Percentiles rank a stretch among this genome's conserved stretches.
These are phyloP conservation scores for Hepsetus odoe DNA, from an alignment of 2,113 vertebrate genomes.

Conservation along the genomic window DNA sequence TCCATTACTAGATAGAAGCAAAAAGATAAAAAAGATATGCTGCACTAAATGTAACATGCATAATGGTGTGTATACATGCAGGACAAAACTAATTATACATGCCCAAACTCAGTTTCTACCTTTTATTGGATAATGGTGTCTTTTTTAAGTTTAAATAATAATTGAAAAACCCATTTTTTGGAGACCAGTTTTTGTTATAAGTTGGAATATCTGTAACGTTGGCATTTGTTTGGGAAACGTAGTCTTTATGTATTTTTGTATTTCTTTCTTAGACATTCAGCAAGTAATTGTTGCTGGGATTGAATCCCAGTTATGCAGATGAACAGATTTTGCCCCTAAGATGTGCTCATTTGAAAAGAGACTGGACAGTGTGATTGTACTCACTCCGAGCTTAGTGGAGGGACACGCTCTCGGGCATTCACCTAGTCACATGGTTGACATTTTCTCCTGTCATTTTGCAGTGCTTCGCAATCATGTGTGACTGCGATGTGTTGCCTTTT, in stretches of 20 bases:
- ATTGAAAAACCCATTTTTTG: not conserved
- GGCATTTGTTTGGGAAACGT: not conserved
- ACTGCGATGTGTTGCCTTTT: not conserved
- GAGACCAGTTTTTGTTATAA: not conserved
- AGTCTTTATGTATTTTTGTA: not conserved
- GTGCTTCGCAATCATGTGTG: slow-evolving; percentile 7
- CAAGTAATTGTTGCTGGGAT: not conserved
- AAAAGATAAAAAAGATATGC: not conserved
- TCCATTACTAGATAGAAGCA: not conserved
- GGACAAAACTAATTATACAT: too few relatives aligned
- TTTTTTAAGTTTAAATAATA: not conserved
- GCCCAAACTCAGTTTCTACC: not conserved
- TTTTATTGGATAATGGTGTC: not conserved
- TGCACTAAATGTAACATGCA: not conserved
- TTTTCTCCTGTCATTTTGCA: not conserved
- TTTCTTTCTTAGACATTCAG: not conserved
- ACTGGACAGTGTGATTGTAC: not conserved
- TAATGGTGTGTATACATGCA: slow-evolving; percentile 6
- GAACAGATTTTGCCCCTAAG: not conserved
- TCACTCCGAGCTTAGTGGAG: not conserved
- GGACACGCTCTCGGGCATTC: not conserved
- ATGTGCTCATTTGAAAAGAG: not conserved
- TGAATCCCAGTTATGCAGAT: not conserved
- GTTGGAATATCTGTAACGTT: not conserved
- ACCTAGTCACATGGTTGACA: slow-evolving; percentile 10